Evolutionary conservation across 2,888 invertebrate genomes (phyloP).

Genomic region (Napeogenes inachia): DNA sequence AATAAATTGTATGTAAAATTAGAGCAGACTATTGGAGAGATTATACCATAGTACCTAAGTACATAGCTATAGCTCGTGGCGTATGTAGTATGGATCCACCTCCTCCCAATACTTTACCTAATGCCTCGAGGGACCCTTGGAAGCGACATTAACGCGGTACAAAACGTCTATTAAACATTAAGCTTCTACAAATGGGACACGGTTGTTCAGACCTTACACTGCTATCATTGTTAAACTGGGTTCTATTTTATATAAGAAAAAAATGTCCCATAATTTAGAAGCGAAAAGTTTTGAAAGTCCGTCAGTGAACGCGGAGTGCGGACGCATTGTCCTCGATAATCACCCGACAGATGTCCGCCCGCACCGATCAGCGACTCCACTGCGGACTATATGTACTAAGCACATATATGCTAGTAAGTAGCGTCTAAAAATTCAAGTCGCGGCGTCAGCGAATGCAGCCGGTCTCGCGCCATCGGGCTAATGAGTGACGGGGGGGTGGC

Average conservation of each 20-base stretch:
- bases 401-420: constrained; percentile 29
- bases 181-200: background rate
- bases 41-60: no score
- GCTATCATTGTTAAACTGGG: no score
- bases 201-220: background rate
- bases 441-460: constrained; percentile 57
- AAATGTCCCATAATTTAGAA: background rate
- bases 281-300: constrained; percentile 28
- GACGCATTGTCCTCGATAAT: constrained; percentile 15
- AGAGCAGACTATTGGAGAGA: no score
- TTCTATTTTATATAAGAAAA: background rate
- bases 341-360: constrained; percentile 18
- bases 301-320: constrained; percentile 18
- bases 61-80: no score
- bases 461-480: constrained; percentile 62
- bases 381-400: constrained; percentile 3
- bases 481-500: constrained; percentile 48
- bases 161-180: constrained; percentile 7
- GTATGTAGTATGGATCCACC: no score
- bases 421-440: constrained; percentile 62
- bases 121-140: background rate
- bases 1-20: no score
- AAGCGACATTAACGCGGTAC: constrained; percentile 4
- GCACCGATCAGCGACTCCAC: background rate
- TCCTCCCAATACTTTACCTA: no score